Evolutionary conservation across 2,113 vertebrate genomes (phyloP).

Genomic region (Calonectris borealis): DNA sequence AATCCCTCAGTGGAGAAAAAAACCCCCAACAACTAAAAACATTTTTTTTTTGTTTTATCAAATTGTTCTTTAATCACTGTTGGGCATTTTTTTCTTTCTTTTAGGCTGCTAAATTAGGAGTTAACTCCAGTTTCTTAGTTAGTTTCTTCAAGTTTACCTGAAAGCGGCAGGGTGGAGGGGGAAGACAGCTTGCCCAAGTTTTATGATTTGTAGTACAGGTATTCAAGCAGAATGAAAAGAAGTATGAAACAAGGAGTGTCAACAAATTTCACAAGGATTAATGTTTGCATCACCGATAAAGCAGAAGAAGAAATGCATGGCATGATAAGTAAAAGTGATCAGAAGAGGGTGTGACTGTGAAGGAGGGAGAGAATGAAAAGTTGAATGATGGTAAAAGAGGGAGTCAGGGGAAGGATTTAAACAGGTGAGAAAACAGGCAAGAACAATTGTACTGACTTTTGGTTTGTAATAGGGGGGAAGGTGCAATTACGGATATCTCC

Average conservation of each 20-base stretch:
- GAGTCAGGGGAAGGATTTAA: neutral
- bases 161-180: neutral
- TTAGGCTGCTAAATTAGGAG: neutral
- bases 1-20: neutral
- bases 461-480: neutral
- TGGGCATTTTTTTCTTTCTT: neutral
- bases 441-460: neutral
- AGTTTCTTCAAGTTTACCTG: neutral
- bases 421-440: neutral
- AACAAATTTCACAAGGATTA: constrained; percentile 1
- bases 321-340: neutral
- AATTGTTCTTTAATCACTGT: neutral
- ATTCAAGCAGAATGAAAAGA: neutral
- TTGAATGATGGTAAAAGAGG: neutral
- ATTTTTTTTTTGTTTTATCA: neutral
- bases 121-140: neutral
- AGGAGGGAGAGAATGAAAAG: neutral
- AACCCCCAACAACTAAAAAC: neutral
- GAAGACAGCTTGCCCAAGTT: neutral
- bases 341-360: neutral
- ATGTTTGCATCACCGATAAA: neutral
- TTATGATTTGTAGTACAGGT: neutral
- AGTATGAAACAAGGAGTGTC: neutral
- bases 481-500: neutral
- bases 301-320: neutral